Percentiles rank a stretch among this genome's conserved stretches.
phyloP scores from a whole-genome alignment of 2,888 invertebrate species.

The Psococerastis gibbosa region DNA sequence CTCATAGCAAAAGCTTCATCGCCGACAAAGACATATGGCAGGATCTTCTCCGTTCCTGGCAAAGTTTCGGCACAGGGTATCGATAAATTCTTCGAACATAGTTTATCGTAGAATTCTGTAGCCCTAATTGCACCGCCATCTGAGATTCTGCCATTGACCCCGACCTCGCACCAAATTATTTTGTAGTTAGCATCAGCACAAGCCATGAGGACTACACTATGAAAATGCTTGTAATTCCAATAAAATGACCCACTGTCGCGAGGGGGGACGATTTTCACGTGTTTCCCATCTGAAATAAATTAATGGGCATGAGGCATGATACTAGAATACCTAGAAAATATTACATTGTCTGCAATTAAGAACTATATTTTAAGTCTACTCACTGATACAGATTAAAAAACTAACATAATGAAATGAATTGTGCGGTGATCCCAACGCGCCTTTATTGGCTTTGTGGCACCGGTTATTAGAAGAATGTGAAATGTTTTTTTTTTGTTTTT shows the following conservation, averaged over 20 bases:
- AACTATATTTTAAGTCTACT: no score
- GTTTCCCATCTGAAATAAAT: conserved; percentile 20
- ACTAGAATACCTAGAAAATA: no score
- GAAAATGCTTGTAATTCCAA: conserved; percentile 18
- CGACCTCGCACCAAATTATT: conserved; percentile 15
- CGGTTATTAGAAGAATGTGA: no score
- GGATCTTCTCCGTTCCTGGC: conserved; percentile 13
- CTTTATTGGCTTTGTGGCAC: no score
- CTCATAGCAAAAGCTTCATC: no score
- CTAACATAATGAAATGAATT: no score
- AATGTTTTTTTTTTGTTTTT: no score
- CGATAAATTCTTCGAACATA: conserved; percentile 14
- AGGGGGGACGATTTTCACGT: conserved; percentile 17
- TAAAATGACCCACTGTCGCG: conserved; percentile 16
- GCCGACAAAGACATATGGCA: conserved; percentile 15
- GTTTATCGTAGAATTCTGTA: conserved; percentile 14
- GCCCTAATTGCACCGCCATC: conserved; percentile 15
- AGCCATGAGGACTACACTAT: conserved; percentile 16
- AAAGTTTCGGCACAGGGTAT: conserved; percentile 14
- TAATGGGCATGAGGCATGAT: no score
- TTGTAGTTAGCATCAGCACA: conserved; percentile 16
- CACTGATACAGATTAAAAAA: no score
- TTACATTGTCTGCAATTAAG: no score
- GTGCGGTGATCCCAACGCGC: no score
- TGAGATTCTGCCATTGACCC: conserved; percentile 17